A percentile compares a stretch with the other conserved stretches of the same genome.
Conservation (phyloP, 2,113 vertebrate species). For the Grammomys dolichurus region DNA sequence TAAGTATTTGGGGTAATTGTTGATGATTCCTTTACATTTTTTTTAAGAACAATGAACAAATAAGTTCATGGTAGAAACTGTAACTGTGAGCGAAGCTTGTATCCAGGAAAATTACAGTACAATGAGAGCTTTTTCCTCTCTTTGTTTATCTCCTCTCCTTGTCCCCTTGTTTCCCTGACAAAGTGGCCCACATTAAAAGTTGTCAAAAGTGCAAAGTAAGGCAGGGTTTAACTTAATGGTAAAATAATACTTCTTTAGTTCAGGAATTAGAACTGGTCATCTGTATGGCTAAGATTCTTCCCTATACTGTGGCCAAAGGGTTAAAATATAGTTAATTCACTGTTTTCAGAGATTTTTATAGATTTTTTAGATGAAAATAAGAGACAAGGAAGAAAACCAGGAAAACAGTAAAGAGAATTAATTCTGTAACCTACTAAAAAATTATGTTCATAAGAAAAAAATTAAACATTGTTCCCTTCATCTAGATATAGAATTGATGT, state of each 20-base stretch:
- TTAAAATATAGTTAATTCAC: background rate
- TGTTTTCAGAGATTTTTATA: background rate
- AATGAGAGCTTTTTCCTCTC: background rate
- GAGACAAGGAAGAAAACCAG: background rate
- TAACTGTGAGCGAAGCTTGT: background rate
- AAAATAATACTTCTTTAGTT: background rate
- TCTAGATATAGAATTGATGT: background rate
- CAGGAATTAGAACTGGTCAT: background rate
- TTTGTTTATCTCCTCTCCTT: background rate
- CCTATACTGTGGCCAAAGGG: rapidly evolving
- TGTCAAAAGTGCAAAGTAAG: rapidly evolving
- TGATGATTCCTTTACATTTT: rapidly evolving
- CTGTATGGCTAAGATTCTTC: background rate
- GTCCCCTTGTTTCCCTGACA: rapidly evolving
- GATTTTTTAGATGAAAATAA: background rate
- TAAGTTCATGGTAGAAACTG: background rate
- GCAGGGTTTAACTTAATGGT: rapidly evolving
- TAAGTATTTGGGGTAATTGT: rapidly evolving
- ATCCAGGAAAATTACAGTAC: background rate
- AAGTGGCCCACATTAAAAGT: background rate
- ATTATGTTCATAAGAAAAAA: background rate
- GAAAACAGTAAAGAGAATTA: background rate
- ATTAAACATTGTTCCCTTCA: background rate
- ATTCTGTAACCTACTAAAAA: background rate
- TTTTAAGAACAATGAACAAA: background rate